A percentile compares a stretch with the other conserved stretches of the same genome.
phyloP scores from a whole-genome alignment of 2,113 vertebrate genomes.

The Gobiocypris rarus region DNA sequence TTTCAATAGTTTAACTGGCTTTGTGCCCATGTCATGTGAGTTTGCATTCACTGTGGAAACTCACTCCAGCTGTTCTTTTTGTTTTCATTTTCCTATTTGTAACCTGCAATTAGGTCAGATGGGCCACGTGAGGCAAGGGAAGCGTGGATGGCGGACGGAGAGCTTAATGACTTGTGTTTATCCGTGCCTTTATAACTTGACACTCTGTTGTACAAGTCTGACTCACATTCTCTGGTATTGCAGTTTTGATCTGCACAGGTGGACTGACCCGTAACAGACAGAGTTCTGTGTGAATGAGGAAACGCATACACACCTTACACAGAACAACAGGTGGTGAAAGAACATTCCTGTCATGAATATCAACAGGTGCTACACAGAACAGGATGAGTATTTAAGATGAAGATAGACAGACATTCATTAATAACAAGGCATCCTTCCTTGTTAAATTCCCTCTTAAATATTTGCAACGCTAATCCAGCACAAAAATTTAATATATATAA shows the following conservation, averaged over 20 bases:
- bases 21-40: background rate
- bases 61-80: constrained; percentile 64
- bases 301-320: background rate
- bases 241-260: background rate
- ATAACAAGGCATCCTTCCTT: constrained; percentile 31
- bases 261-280: background rate
- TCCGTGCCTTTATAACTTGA: constrained; percentile 26
- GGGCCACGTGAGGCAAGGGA: constrained; percentile 58
- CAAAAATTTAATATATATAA: no score
- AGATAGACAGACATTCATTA: background rate
- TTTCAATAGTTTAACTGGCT: no score
- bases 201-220: constrained; percentile 40
- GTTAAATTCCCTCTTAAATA: no score
- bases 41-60: background rate
- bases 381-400: background rate
- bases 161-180: constrained; percentile 30
- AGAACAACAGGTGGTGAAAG: constrained; percentile 28
- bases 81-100: constrained; percentile 66
- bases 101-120: constrained; percentile 68
- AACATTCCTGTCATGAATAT: constrained; percentile 52
- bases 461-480: no score
- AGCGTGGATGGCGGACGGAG: constrained; percentile 24
- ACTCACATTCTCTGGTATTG: constrained; percentile 8
- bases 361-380: constrained; percentile 59
- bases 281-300: constrained; percentile 27